A percentile compares a stretch with the other conserved stretches of the same genome.
These are phyloP conservation scores for Spongilla lacustris DNA, from an alignment of 37 sponge, comb jelly and placozoan species.

Conservation along the genomic window DNA sequence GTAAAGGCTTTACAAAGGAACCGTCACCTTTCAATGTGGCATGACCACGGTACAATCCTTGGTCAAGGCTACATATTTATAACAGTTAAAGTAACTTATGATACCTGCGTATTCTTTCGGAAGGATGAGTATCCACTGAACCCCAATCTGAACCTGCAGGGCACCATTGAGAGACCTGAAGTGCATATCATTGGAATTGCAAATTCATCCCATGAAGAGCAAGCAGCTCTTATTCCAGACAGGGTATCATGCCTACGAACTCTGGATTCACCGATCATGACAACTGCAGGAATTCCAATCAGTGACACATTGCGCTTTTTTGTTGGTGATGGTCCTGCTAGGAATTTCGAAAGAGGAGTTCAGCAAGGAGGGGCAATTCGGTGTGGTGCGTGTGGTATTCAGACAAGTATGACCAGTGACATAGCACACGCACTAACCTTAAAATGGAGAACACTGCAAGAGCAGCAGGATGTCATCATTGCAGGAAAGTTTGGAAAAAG, in stretches of 20 bases:
- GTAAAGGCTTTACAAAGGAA: not conserved
- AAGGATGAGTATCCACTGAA: not conserved
- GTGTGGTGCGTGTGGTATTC: not conserved
- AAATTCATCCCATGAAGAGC: not conserved
- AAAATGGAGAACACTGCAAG: not conserved
- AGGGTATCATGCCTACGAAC: not conserved
- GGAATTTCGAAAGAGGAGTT: not conserved
- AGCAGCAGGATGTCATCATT: not conserved
- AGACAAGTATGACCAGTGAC: not conserved
- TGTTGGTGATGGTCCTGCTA: not conserved
- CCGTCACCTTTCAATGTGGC: not conserved
- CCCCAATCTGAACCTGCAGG: not conserved
- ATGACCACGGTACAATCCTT: slow-evolving; percentile 4
- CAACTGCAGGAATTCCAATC: not conserved
- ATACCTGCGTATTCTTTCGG: not conserved
- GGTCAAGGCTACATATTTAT: slow-evolving; percentile 6
- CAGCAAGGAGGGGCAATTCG: not conserved
- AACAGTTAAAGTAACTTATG: not conserved
- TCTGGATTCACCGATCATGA: not conserved
- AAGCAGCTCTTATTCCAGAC: slow-evolving; percentile 3
- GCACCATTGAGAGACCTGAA: not conserved
- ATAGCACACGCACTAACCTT: not conserved
- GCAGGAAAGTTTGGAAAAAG: not conserved
- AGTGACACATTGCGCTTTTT: not conserved
- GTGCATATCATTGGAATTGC: not conserved